Base-by-base conservation (phyloP, 2,797 vertebrate species). In the Botia almorhae region DNA sequence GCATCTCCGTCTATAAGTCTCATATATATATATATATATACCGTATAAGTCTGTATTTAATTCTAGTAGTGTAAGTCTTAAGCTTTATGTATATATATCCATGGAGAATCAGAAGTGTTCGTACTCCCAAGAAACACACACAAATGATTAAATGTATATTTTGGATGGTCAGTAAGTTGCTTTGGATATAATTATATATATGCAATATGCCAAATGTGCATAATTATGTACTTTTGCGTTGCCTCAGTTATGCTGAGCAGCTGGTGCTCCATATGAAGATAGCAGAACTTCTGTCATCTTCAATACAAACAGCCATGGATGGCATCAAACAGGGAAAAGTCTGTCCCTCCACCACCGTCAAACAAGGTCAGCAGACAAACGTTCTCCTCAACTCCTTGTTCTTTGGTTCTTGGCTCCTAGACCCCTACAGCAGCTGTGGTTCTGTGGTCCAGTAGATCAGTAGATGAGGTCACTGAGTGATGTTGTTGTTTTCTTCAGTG, bases 241-340 rank as follows among this genome's bases (percentile, higher is more conserved):
- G 58, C 85, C 64, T 7, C 89, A 99, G 98, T 89, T 95, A 96
- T 0, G 97, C 97, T 0, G 98, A 99, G 80, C 97, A 99, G 92
- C 93, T 99, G 60, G 97, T 99, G 75, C 93, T 99, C 33, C 98
- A 98, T 85, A 94, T 99, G 81, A 99, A 99, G 87, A 95, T 94
- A 16, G 94, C 96, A 0, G 97, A 99, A 84, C 94, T 99, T 21
- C 87, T 99, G 83, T 97, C 96, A 14, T 90, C 94, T 0, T 95
- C 96, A 74, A 91, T 99, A 76, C 96, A 97, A 84, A 95, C 93
- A 0, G 96, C 97, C 87, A 98, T 97, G 83, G 96, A 96, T 82
- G 93, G 91, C 85, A 95, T 99, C 79, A 96, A 95, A 77, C 93
- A 95, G 7, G 97, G 97, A 85, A 96, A 95, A 86, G 93, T 99